phyloP scores from a whole-genome alignment of 2,797 vertebrate species.

The Lutjanus argentimaculatus region DNA sequence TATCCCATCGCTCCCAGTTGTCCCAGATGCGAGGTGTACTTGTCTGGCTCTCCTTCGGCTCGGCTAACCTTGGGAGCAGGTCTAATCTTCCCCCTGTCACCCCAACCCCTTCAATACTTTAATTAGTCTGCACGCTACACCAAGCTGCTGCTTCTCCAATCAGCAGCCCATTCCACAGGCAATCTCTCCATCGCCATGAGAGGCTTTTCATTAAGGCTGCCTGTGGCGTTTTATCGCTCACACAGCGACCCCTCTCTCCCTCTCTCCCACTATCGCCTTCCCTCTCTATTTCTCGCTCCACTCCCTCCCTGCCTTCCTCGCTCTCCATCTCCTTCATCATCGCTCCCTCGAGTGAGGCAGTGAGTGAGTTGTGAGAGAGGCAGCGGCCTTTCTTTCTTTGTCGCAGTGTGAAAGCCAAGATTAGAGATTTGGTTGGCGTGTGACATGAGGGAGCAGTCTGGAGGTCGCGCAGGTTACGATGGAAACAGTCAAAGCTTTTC shows the following conservation, averaged over 20 bases:
- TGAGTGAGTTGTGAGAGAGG: constrained; percentile 49
- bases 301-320: constrained; percentile 19
- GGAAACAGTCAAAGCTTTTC: constrained; percentile 58
- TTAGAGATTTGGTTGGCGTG: constrained; percentile 66
- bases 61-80: constrained; percentile 53
- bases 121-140: constrained; percentile 79
- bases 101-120: constrained; percentile 72
- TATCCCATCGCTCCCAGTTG: constrained; percentile 27
- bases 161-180: constrained; percentile 79
- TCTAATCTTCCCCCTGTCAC: constrained; percentile 79
- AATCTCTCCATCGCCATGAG: constrained; percentile 83
- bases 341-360: constrained; percentile 55
- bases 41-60: constrained; percentile 47
- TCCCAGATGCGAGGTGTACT: constrained; percentile 48
- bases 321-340: constrained; percentile 68
- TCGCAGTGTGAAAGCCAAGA: constrained; percentile 69
- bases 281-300: constrained; percentile 50
- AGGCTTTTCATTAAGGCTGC: constrained; percentile 84
- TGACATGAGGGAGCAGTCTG: constrained; percentile 58
- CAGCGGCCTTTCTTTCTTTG: constrained; percentile 57
- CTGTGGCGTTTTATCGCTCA: constrained; percentile 74
- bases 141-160: constrained; percentile 83
- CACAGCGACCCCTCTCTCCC: constrained; percentile 53
- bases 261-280: constrained; percentile 36
- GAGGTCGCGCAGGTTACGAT: constrained; percentile 65